Base-by-base conservation (phyloP, 2,113 vertebrate genomes). In the Entelurus aequoreus region DNA sequence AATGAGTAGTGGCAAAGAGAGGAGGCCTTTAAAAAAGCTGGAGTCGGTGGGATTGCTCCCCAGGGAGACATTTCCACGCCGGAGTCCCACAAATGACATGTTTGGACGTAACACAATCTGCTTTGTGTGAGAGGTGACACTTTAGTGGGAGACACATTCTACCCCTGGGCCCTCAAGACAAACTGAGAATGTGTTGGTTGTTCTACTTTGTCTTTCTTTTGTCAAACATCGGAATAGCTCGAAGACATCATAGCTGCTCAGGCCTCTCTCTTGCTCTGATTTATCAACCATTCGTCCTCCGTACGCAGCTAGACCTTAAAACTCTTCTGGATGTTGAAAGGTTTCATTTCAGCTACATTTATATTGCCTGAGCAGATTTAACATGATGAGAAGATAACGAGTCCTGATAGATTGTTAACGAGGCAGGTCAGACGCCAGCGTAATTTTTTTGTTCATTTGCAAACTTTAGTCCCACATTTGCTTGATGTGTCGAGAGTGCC, bases 21-120 rank as follows among this genome's bases (percentile, higher is more conserved):
- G 80, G 77, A 81, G 79, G 77, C 78, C 71, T 78, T 78, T 79
- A 62, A 61, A 81, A 78, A 74, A 75, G 65, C 71, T 76, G 80
- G 75, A 87, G 80, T 83, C 80, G 13, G 70, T 79, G 75, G 84
- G 88, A 87, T 84, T 85, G 79, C 69, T 89, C 88, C 83, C 86
- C 54, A 3, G 76, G 81, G 88, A 86, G 79, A 84, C 79, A 81
- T 83, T 80, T 77, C 72, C 71, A 80, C 71, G 73, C 65, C 13
- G 71, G 77, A 67, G 82, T 79, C 84, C 79, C 76, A 71, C 81
- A 82, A 79, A 83, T 81, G 83, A 82, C 84, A 86, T 81, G 79
- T 79, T 78, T 82, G 84, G 46, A 79, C 82, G 85, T 77, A 86
- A 86, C 77, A 75, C 71, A 81, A 88, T 78, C 72, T 64, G 83